Conservation (phyloP, 2,113 vertebrate species). For the Galemys pyrenaicus region DNA sequence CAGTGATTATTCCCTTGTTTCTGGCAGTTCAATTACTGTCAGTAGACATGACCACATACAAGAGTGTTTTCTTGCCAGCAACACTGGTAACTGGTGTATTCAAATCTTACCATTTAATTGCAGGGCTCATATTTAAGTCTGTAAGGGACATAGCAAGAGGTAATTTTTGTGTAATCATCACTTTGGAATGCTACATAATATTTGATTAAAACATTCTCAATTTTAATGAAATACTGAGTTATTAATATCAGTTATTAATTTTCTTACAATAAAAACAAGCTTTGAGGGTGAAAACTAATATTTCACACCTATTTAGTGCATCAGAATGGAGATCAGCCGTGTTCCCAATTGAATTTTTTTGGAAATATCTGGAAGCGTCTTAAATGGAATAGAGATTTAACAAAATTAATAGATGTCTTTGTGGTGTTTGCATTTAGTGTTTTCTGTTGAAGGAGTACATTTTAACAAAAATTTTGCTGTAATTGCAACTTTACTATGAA, state of each 20-base stretch:
- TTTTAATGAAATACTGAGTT: not conserved
- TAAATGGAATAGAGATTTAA: not conserved
- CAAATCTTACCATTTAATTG: not conserved
- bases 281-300: not conserved
- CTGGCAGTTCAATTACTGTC: not conserved
- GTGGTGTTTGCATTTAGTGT: not conserved
- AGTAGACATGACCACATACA: not conserved
- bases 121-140: not conserved
- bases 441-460: not conserved
- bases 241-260: not conserved
- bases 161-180: not conserved
- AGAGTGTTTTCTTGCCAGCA: not conserved
- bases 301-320: not conserved
- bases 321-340: not conserved
- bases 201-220: slow-evolving; percentile 49
- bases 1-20: not conserved
- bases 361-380: not conserved
- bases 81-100: not conserved
- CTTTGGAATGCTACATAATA: not conserved
- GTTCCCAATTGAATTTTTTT: not conserved
- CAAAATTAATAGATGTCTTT: slow-evolving; percentile 1
- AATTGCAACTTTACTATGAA: not conserved
- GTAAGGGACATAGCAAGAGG: not conserved
- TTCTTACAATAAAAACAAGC: no score
- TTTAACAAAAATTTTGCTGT: not conserved